A percentile compares a stretch with the other conserved stretches of the same genome.
phyloP scores from a whole-genome alignment of 2,113 vertebrate genomes.

The Sapajus apella region DNA sequence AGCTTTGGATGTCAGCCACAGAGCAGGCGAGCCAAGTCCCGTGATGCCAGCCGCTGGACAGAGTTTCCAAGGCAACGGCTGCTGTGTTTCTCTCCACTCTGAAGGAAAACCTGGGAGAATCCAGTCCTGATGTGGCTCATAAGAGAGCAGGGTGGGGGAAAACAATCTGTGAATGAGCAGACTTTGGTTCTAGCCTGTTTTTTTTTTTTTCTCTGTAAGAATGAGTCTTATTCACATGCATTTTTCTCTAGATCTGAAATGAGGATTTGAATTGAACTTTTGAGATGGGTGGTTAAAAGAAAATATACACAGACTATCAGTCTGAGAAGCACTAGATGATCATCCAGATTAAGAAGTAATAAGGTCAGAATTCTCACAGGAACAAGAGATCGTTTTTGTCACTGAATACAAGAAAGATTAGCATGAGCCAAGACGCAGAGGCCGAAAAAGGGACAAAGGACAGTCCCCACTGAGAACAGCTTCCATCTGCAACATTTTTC shows the following conservation, averaged over 20 bases:
- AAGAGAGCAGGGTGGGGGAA: background rate
- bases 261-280: background rate
- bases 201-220: background rate
- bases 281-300: background rate
- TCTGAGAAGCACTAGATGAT: background rate
- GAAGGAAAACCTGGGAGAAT: background rate
- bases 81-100: background rate
- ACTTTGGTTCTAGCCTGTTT: background rate
- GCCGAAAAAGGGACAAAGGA: background rate
- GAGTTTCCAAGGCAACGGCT: conserved; percentile 69
- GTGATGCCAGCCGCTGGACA: background rate
- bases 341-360: background rate
- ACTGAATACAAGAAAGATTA: background rate
- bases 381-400: background rate
- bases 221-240: background rate
- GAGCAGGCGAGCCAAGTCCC: background rate
- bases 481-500: background rate
- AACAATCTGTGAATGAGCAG: background rate
- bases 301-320: background rate
- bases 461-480: background rate
- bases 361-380: background rate
- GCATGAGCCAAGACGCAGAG: background rate
- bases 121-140: background rate
- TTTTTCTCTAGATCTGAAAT: background rate
- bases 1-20: conserved; percentile 29